A percentile compares a stretch with the other conserved stretches of the same genome.
Evolutionary conservation across 2,113 vertebrate species (phyloP).

Genomic region (Heterotis niloticus): DNA sequence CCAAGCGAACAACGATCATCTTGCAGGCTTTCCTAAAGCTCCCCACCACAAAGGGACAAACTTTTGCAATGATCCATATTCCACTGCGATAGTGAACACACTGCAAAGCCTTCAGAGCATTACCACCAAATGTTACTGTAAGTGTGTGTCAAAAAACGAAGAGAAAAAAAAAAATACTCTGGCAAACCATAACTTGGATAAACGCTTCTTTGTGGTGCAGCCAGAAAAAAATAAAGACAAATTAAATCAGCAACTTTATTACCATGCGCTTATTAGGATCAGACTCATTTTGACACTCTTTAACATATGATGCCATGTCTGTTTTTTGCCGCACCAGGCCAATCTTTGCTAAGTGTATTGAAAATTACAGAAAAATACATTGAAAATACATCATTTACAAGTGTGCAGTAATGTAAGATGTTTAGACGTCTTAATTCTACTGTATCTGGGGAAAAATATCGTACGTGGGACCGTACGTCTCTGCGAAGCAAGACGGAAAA

Average conservation of each 20-base stretch:
- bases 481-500: too few species aligned
- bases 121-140: constrained; percentile 21
- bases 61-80: constrained; percentile 5
- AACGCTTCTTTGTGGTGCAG: background rate
- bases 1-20: background rate
- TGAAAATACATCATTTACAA: too few species aligned
- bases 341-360: background rate
- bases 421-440: too few species aligned
- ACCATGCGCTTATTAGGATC: constrained; percentile 10
- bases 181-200: constrained; percentile 14
- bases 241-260: constrained; percentile 10
- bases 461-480: too few species aligned
- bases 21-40: background rate
- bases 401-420: too few species aligned
- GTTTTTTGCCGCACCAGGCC: background rate
- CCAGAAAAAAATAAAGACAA: constrained; percentile 14
- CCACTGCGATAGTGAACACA: constrained; percentile 2
- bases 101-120: background rate
- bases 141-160: background rate
- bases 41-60: background rate
- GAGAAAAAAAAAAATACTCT: background rate
- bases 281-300: background rate
- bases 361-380: too few species aligned
- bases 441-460: too few species aligned
- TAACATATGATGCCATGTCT: background rate